A percentile compares a stretch with the other conserved stretches of the same genome.
These are phyloP conservation scores for Alectoris magna DNA, from an alignment of 2,797 vertebrate genomes.

Conservation along the genomic window DNA sequence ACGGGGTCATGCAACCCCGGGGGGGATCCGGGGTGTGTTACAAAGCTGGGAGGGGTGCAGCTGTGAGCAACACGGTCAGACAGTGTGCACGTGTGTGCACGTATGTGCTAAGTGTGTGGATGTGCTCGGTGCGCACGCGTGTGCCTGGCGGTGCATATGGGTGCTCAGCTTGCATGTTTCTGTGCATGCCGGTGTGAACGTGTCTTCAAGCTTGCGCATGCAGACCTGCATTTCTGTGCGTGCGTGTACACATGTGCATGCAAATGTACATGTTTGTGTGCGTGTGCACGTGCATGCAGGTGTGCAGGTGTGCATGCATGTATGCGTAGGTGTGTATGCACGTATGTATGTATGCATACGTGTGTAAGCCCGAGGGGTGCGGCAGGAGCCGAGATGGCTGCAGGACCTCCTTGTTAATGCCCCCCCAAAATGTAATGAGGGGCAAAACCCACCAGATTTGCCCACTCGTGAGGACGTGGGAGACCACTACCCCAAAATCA, in stretches of 20 bases:
- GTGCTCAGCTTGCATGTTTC: background rate
- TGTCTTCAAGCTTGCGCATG: background rate
- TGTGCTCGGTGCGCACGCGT: accelerated
- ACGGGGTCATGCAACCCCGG: background rate
- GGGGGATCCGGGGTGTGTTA: background rate
- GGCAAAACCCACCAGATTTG: background rate
- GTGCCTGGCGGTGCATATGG: accelerated
- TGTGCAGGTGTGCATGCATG: too few relatives aligned
- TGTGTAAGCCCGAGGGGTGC: background rate
- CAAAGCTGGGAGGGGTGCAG: background rate
- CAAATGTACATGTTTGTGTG: too few relatives aligned
- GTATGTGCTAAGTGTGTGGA: background rate
- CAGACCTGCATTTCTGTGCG: background rate
- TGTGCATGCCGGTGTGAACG: background rate
- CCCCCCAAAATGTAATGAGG: background rate
- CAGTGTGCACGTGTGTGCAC: accelerated
- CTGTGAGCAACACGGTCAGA: background rate
- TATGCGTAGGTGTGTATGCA: too few relatives aligned
- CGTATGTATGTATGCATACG: too few relatives aligned
- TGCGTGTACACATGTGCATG: background rate
- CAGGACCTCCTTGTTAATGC: too few relatives aligned
- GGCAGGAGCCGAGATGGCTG: background rate
- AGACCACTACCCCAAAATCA: background rate
- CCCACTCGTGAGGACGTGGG: background rate
- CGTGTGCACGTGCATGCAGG: accelerated